phyloP scores from a whole-genome alignment of 2,113 vertebrate genomes.

The Gnathonemus longibarbis region DNA sequence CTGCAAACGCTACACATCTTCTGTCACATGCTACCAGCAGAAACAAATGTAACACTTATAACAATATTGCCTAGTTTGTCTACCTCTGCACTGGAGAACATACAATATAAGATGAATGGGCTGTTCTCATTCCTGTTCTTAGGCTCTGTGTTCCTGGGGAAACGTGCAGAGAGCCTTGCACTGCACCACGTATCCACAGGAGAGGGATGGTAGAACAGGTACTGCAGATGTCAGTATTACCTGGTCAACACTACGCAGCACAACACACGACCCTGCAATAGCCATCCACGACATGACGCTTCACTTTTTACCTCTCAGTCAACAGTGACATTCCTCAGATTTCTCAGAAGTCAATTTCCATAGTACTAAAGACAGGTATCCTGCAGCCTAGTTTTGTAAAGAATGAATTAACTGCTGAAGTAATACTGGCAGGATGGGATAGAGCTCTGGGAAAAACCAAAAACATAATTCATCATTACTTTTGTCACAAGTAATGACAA shows the following conservation, averaged over 20 bases:
- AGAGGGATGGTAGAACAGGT: neutral
- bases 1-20: neutral
- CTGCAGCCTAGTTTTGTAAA: neutral
- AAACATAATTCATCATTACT: neutral
- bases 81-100: neutral
- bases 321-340: neutral
- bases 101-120: neutral
- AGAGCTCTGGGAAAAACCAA: neutral
- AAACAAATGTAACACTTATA: neutral
- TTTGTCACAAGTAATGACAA: neutral
- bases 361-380: neutral
- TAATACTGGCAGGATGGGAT: neutral
- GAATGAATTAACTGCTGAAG: neutral
- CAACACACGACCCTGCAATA: neutral
- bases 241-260: neutral
- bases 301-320: neutral
- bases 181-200: neutral
- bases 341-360: neutral
- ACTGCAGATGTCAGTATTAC: neutral
- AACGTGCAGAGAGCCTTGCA: neutral
- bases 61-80: neutral
- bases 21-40: neutral
- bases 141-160: neutral
- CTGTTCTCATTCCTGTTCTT: neutral
- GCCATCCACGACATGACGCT: neutral